These are phyloP conservation scores for Camelus bactrianus DNA, from an alignment of 2,113 vertebrate species.

Conservation along the genomic window DNA sequence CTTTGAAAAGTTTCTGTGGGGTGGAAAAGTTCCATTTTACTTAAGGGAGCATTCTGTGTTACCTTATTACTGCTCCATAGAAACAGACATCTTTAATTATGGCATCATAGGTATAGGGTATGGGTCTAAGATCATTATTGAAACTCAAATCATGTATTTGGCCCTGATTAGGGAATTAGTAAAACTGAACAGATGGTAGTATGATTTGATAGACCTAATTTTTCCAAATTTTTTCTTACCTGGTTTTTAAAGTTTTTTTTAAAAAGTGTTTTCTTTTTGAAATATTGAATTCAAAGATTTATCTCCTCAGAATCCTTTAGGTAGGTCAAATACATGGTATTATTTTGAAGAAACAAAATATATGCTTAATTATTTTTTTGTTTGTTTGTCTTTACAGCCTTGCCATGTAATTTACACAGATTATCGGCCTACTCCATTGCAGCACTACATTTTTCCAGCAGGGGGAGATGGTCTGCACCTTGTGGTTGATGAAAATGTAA, in stretches of 20 bases:
- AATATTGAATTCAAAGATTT: neutral
- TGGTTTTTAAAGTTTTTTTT: neutral
- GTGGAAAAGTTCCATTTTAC: neutral
- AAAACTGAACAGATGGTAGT: neutral
- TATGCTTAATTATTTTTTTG: neutral
- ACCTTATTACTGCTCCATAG: neutral
- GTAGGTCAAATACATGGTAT: neutral
- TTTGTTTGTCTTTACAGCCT: conserved; percentile 87
- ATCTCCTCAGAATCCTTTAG: neutral
- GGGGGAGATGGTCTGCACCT: conserved; percentile 98
- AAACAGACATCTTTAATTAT: neutral
- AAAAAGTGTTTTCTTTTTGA: neutral
- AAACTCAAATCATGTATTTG: neutral
- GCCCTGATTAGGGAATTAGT: neutral
- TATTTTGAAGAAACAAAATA: conserved; percentile 31
- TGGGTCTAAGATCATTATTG: neutral
- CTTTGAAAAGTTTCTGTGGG: neutral
- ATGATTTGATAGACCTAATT: neutral
- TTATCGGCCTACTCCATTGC: conserved; percentile 97
- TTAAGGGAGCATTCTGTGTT: neutral
- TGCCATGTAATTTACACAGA: conserved; percentile 99
- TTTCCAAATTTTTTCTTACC: neutral
- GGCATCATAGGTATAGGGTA: neutral
- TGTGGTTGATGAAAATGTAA: conserved; percentile 99
- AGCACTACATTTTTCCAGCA: conserved; percentile 99